These are phyloP conservation scores for Megalops cyprinoides DNA, from an alignment of 2,797 vertebrate genomes.

Conservation along the genomic window DNA sequence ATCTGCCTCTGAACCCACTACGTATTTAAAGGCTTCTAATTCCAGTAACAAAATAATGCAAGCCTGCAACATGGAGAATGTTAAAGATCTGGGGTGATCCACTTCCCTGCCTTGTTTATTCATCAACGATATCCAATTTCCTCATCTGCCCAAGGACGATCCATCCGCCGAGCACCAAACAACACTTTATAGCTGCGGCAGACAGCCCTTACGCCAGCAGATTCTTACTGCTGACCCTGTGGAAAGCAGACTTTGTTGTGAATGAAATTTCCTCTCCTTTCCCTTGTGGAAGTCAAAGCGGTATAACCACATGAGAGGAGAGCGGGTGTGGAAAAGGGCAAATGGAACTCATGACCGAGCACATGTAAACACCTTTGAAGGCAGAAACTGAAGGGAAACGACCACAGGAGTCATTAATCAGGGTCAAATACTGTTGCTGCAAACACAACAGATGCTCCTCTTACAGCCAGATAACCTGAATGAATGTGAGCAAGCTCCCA, in stretches of 20 bases:
- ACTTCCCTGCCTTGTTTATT: neutral
- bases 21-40: too few species aligned
- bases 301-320: neutral
- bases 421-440: too few species aligned
- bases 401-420: too few species aligned
- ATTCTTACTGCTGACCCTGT: constrained; percentile 15
- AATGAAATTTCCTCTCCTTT: constrained; percentile 27
- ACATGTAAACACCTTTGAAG: too few species aligned
- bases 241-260: neutral
- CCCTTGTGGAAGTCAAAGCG: neutral
- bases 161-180: constrained; percentile 16
- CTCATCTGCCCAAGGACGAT: neutral
- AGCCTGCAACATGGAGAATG: neutral
- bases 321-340: neutral
- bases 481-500: neutral
- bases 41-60: too few species aligned
- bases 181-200: constrained; percentile 39
- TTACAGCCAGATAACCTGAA: neutral
- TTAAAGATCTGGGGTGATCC: neutral
- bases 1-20: too few species aligned
- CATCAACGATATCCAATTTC: neutral
- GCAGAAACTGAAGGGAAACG: too few species aligned
- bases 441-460: neutral
- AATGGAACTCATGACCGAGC: neutral
- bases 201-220: constrained; percentile 34